Evolutionary conservation across 2,113 vertebrate species (phyloP).

Genomic region (Lota lota): DNA sequence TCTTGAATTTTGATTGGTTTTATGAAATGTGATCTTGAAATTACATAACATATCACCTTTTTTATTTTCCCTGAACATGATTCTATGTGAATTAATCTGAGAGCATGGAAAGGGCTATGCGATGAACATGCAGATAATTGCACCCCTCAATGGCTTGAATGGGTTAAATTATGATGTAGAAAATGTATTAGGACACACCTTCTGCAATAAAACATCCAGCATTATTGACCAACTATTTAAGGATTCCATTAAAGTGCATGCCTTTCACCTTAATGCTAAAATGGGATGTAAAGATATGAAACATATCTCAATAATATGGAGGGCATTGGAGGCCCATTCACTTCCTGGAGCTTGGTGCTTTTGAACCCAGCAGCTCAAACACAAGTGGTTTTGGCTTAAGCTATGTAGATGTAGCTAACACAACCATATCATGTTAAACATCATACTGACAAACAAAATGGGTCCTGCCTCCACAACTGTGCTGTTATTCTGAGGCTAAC

Average conservation of each 20-base stretch:
- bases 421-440: conserved; percentile 40
- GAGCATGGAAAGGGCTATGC: conserved; percentile 22
- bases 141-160: conserved; percentile 25
- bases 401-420: conserved; percentile 44
- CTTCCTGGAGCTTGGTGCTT: conserved; percentile 23
- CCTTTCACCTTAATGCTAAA: conserved; percentile 52
- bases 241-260: conserved; percentile 46
- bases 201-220: conserved; percentile 45
- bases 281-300: conserved; percentile 33
- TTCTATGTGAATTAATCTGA: conserved; percentile 20
- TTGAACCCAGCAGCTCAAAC: conserved; percentile 47
- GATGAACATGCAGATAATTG: conserved; percentile 25
- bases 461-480: no score
- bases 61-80: conserved; percentile 13
- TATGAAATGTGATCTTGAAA: conserved; percentile 28
- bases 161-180: conserved; percentile 38
- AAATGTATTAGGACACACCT: conserved; percentile 54
- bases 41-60: conserved; percentile 9
- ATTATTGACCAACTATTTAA: conserved; percentile 61
- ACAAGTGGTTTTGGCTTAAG: conserved; percentile 39
- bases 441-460: conserved; percentile 40
- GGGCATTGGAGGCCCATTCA: conserved; percentile 48
- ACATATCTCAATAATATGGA: conserved; percentile 1
- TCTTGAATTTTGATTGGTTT: conserved; percentile 30
- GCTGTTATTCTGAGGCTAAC: no score